phyloP scores from a whole-genome alignment of 2,113 vertebrate genomes.

The Rhineura floridana region DNA sequence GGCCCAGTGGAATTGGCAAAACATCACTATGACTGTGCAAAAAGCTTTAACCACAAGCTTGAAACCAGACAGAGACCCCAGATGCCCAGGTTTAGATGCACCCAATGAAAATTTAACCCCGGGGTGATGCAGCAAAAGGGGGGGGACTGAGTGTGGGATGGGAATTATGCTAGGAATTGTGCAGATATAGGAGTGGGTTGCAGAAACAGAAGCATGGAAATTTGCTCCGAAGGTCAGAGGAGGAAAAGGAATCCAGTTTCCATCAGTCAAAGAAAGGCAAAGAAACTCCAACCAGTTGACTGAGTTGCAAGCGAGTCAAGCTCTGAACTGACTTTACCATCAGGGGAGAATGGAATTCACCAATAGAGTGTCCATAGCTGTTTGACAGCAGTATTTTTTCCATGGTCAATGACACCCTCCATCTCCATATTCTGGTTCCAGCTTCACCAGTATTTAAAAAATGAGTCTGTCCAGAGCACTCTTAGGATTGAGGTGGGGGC shows the following conservation, averaged over 20 bases:
- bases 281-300: conserved; percentile 8
- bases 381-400: conserved; percentile 44
- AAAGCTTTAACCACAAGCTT: neutral
- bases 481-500: conserved; percentile 9
- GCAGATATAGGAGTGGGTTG: neutral
- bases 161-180: conserved; percentile 13
- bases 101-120: neutral
- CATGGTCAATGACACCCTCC: neutral
- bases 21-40: neutral
- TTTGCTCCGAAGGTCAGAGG: neutral
- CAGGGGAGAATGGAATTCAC: neutral
- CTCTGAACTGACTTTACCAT: conserved; percentile 17
- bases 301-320: neutral
- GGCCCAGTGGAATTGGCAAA: neutral
- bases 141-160: neutral
- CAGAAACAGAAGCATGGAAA: neutral
- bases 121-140: neutral
- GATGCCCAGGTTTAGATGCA: neutral
- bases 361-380: neutral
- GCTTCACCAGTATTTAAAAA: conserved; percentile 43
- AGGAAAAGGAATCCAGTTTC: conserved; percentile 9
- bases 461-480: conserved; percentile 38
- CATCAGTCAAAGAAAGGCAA: neutral
- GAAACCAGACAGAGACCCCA: conserved; percentile 6
- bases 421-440: conserved; percentile 18